These are phyloP conservation scores for Noctua comes DNA, from an alignment of 2,888 invertebrate genomes.

Conservation along the genomic window DNA sequence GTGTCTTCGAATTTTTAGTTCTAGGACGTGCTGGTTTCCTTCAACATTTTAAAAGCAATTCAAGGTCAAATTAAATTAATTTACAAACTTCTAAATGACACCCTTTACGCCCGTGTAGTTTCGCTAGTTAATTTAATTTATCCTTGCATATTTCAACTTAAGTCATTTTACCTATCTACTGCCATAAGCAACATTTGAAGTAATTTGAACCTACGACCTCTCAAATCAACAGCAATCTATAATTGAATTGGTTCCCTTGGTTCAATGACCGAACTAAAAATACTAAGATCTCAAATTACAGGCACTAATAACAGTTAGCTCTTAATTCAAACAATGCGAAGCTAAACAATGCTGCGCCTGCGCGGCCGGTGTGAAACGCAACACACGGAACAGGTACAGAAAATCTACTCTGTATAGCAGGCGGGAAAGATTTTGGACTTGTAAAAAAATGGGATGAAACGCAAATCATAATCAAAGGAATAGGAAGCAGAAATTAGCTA, in stretches of 20 bases:
- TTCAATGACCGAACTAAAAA: conserved; percentile 61
- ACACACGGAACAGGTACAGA: conserved; percentile 15
- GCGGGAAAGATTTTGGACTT: not conserved
- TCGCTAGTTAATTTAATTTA: not conserved
- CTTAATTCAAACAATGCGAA: conserved; percentile 67
- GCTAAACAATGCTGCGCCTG: conserved; percentile 65
- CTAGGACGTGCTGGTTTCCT: not conserved
- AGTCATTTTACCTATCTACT: not conserved
- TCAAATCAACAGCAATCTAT: conserved; percentile 27
- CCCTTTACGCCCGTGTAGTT: too few relatives aligned
- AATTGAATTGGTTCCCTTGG: conserved; percentile 32
- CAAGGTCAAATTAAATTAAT: too few relatives aligned
- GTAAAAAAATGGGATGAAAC: not conserved
- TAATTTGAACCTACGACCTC: conserved; percentile 1
- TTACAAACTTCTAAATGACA: too few relatives aligned
- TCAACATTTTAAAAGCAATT: not conserved
- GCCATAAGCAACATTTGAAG: not conserved
- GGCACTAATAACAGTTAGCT: conserved; percentile 65
- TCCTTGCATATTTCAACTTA: not conserved
- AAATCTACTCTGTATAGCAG: not conserved
- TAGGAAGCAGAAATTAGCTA: not conserved
- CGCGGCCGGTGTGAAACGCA: conserved; percentile 51
- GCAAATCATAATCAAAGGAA: not conserved
- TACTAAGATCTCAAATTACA: conserved; percentile 66
- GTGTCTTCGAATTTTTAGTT: not conserved